phyloP scores from a whole-genome alignment of 2,888 invertebrate genomes.

The Sturmia bella region DNA sequence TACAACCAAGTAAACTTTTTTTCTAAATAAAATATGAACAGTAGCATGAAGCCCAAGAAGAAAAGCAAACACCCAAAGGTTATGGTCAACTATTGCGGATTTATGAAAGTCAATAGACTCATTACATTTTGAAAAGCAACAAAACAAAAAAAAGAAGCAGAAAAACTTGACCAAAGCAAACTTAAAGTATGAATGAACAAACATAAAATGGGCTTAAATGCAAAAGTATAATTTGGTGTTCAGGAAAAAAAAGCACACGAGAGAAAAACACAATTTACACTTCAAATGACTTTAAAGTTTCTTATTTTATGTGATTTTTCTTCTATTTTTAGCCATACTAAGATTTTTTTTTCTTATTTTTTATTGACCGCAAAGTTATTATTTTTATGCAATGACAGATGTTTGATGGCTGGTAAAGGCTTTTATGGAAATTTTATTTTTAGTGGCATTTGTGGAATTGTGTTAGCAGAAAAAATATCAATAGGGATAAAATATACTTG shows the following conservation, averaged over 20 bases:
- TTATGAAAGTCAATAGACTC: conserved; percentile 63
- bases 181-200: conserved; percentile 48
- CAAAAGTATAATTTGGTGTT: conserved; percentile 19
- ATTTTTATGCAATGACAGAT: neutral
- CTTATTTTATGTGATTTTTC: conserved; percentile 1
- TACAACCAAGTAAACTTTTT: neutral
- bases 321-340: neutral
- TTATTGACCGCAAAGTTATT: conserved; percentile 1
- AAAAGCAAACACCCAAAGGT: conserved; percentile 50
- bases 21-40: neutral
- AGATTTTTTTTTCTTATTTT: neutral
- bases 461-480: conserved; percentile 7
- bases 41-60: neutral
- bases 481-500: too few species aligned
- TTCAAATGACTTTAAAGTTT: conserved; percentile 32
- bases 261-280: conserved; percentile 4
- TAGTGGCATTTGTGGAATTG: neutral
- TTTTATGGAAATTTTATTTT: neutral
- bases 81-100: conserved; percentile 56
- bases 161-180: neutral
- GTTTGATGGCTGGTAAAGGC: neutral
- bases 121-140: conserved; percentile 40
- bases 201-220: neutral
- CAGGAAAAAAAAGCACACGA: neutral
- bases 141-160: neutral